Evolutionary conservation across 2,888 invertebrate species (phyloP), one percentile per base, ranked within the genome.

Genomic region (Linhomoeus sp.): DNA sequence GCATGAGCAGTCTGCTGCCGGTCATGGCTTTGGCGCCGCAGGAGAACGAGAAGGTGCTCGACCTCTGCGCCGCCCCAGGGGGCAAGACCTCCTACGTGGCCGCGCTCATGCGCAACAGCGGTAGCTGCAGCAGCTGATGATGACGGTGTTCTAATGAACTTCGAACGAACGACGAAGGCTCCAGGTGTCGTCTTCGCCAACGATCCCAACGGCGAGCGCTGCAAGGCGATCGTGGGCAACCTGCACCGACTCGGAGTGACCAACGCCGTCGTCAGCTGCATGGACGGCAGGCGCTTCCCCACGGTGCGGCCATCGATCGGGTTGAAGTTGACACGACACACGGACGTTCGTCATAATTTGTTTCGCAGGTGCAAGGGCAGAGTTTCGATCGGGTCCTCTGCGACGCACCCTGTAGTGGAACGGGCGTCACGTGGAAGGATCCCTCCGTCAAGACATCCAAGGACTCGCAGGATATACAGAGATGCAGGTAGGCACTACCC

Each of bases 361-460:
- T n/a, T n/a, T n/a, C n/a, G n/a, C 45, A 56, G 49, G 54, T 59
- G 23, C 55, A 56, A 37, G 53, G 54, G 14, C 59, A 61, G 45
- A 55, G 84, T 1, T 97, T 97, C 65, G 94, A 99, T 67, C 75
- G 94, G 57, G 84, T 94, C 7, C 69, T 99, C 33, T 70, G 97
- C 43, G 97, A 99, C 72, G 97, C 97, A 1, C 97, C 97, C 0
- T 99, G 97, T 65, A 86, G 88, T 37, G 97, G 97, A 35, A 92
- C 94, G 1, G 97, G 97, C 26, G 90, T 99, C 14, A 81, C 94
- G 38, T 80, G 90, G 25, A 99, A 97, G 71, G 97, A 99, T 72
- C 84, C 83, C 1, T 81, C 82, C 60, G 94, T 94, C 0, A 99
- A 99, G 71, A 81, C 80, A 0, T 80, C 76, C 51, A 88, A 88